phyloP scores from a whole-genome alignment of 2,113 vertebrate species.

The Trachemys scripta region DNA sequence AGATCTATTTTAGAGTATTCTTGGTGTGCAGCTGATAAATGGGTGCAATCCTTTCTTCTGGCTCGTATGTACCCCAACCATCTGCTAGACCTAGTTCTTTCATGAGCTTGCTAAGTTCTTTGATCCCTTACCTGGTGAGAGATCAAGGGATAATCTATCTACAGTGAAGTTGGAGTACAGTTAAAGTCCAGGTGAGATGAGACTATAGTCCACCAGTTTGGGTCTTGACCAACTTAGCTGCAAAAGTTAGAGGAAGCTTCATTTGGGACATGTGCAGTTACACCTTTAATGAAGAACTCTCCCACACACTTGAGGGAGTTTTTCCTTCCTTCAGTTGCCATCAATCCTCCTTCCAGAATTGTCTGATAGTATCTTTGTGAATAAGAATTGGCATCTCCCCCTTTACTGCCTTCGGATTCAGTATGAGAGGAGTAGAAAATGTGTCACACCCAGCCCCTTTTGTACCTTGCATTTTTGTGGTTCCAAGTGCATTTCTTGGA shows the following conservation, averaged over 20 bases:
- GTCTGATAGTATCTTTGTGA: neutral
- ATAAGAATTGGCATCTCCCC: neutral
- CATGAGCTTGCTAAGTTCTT: slow-evolving; percentile 33
- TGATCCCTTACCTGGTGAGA: neutral
- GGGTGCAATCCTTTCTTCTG: neutral
- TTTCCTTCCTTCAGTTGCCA: neutral
- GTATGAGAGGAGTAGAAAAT: neutral
- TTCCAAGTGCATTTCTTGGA: neutral
- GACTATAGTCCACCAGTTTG: neutral
- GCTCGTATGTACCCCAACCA: neutral
- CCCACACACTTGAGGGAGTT: neutral
- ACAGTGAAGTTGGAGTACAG: neutral
- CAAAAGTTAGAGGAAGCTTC: slow-evolving; percentile 8
- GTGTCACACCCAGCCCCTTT: neutral
- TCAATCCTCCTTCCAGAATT: neutral
- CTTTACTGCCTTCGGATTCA: neutral
- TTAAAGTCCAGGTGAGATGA: neutral
- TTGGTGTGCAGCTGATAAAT: neutral
- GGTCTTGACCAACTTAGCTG: neutral
- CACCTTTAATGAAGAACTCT: neutral
- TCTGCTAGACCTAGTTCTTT: slow-evolving; percentile 18
- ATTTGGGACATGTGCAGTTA: neutral
- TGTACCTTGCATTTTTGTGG: neutral
- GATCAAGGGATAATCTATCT: slow-evolving; percentile 31
- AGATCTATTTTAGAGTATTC: neutral